A percentile compares a stretch with the other conserved stretches of the same genome.
phyloP scores from a whole-genome alignment of 2,113 vertebrate species.

The Stictonetta naevosa region DNA sequence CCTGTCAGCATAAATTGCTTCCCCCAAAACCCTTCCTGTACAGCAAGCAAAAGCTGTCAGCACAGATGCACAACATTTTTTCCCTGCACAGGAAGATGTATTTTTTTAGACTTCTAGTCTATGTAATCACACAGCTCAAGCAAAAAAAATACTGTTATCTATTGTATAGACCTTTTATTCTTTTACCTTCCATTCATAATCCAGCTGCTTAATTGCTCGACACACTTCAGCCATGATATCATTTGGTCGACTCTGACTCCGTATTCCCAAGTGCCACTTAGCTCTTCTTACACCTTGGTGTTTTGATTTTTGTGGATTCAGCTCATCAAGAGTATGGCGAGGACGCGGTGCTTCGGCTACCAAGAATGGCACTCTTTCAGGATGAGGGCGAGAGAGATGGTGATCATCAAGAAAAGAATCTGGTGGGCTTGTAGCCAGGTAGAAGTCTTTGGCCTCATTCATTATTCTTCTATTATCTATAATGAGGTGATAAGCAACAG shows the following conservation, averaged over 20 bases:
- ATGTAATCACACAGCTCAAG: neutral
- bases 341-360: slow-evolving; percentile 89
- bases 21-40: neutral
- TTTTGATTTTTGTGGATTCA: slow-evolving; percentile 98
- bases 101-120: neutral
- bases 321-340: slow-evolving; percentile 93
- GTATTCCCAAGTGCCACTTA: slow-evolving; percentile 97
- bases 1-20: neutral
- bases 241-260: slow-evolving; percentile 96
- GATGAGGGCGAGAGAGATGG: slow-evolving; percentile 87
- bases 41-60: neutral
- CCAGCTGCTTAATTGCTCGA: slow-evolving; percentile 96
- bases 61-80: neutral
- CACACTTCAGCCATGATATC: slow-evolving; percentile 99
- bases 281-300: slow-evolving; percentile 94
- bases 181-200: slow-evolving; percentile 98
- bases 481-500: slow-evolving; percentile 96
- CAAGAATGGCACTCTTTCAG: slow-evolving; percentile 93
- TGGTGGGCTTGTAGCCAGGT: slow-evolving; percentile 94
- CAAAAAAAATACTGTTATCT: neutral
- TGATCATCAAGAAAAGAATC: slow-evolving; percentile 97
- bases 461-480: slow-evolving; percentile 99
- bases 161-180: neutral
- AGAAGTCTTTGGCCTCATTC: slow-evolving; percentile 98
- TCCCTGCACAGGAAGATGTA: neutral